Percentiles rank a stretch among this genome's conserved stretches.
Evolutionary conservation across 2,113 vertebrate genomes (phyloP).

Genomic region (Platysternon megacephalum): DNA sequence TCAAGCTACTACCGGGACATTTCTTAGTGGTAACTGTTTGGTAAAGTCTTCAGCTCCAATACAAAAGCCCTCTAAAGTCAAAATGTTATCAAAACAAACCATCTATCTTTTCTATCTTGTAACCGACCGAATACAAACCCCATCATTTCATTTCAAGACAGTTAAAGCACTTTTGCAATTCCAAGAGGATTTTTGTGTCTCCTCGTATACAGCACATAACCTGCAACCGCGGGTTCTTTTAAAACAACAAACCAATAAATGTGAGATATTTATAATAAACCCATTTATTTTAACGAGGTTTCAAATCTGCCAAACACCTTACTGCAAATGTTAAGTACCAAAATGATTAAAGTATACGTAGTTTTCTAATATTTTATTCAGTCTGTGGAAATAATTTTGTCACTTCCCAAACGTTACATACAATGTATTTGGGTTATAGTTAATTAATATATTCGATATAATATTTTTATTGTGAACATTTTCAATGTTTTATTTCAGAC

Average conservation of each 20-base stretch:
- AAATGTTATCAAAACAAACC: constrained; percentile 72
- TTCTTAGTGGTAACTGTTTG: constrained; percentile 30
- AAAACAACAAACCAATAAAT: constrained; percentile 73
- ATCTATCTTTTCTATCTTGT: constrained; percentile 69
- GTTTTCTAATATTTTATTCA: neutral
- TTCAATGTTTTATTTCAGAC: neutral
- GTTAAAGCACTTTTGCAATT: constrained; percentile 60
- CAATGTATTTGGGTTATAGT: neutral
- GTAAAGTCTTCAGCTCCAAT: constrained; percentile 33
- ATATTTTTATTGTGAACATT: neutral
- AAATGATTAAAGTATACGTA: neutral
- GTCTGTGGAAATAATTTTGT: neutral
- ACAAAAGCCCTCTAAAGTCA: constrained; percentile 47
- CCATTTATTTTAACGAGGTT: constrained; percentile 53
- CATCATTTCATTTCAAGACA: constrained; percentile 59
- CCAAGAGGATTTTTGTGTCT: constrained; percentile 61
- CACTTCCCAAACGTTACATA: neutral
- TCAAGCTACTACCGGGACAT: neutral
- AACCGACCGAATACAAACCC: constrained; percentile 30
- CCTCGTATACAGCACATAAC: constrained; percentile 52
- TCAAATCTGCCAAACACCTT: constrained; percentile 1
- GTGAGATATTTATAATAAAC: constrained; percentile 68
- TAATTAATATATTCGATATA: neutral
- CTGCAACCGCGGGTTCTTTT: constrained; percentile 37
- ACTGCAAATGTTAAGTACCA: neutral